Evolutionary conservation across 2,888 invertebrate genomes (phyloP).

Genomic region (Eilema griseolum): DNA sequence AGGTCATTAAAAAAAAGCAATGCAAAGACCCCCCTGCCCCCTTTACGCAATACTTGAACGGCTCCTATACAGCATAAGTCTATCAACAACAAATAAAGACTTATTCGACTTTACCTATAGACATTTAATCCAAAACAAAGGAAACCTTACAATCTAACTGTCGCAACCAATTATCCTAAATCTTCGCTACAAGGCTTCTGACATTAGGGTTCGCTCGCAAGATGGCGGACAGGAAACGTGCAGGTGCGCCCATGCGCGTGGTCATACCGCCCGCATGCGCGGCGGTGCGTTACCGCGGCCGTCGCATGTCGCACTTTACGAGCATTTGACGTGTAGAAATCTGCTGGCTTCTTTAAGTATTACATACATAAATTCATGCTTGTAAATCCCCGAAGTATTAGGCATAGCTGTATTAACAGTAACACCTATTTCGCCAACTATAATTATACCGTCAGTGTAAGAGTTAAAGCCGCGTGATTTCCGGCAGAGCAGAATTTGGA

Average conservation of each 20-base stretch:
- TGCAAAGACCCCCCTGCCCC: no score
- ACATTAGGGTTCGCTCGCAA: slow-evolving; percentile 48
- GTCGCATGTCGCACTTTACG: slow-evolving; percentile 10
- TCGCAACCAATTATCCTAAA: slow-evolving; percentile 22
- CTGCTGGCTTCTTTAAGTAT: background rate
- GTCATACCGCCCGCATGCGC: slow-evolving; percentile 62
- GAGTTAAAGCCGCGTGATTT: no score
- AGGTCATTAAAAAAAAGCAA: no score
- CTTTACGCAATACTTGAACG: no score
- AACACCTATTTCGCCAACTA: no score
- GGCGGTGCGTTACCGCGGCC: slow-evolving; percentile 65
- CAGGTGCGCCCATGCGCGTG: slow-evolving; percentile 76
- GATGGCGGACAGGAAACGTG: slow-evolving; percentile 78
- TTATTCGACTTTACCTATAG: background rate
- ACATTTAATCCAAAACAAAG: slow-evolving; percentile 13
- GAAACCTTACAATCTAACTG: slow-evolving; percentile 25
- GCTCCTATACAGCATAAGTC: no score
- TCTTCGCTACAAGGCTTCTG: slow-evolving; percentile 24
- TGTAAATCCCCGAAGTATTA: no score
- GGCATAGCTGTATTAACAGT: no score
- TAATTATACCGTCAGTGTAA: no score
- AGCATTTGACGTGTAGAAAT: slow-evolving; percentile 3
- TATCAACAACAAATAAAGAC: background rate
- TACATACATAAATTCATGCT: background rate
- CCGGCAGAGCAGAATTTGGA: no score